phyloP scores from a whole-genome alignment of 2,113 vertebrate genomes.

The Cebidichthys violaceus region DNA sequence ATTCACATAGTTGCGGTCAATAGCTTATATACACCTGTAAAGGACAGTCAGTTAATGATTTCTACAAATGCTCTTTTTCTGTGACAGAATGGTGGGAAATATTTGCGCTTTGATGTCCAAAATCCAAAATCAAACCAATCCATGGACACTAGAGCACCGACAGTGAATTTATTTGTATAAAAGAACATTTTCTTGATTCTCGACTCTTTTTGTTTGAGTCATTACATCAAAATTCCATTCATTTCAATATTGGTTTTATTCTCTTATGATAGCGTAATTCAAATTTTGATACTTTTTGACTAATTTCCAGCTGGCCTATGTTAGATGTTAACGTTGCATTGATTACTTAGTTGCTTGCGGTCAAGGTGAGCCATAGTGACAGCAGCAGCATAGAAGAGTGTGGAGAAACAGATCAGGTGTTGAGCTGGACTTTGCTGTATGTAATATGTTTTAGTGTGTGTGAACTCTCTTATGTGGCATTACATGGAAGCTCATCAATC shows the following conservation, averaged over 20 bases:
- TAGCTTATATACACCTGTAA: not conserved
- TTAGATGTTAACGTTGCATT: not conserved
- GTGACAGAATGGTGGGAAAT: constrained; percentile 1
- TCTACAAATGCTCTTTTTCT: not conserved
- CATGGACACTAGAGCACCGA: not conserved
- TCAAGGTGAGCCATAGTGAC: not conserved
- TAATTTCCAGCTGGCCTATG: not conserved
- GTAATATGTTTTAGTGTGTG: constrained; percentile 18
- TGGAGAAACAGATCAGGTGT: not conserved
- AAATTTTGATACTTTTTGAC: not conserved
- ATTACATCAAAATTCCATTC: not conserved
- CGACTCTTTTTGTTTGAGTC: not conserved
- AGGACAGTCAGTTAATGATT: not conserved
- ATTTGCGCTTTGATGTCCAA: not conserved
- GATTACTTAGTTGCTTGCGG: not conserved
- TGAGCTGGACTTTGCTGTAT: not conserved
- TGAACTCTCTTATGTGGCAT: constrained; percentile 21
- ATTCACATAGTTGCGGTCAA: not conserved
- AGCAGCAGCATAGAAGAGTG: not conserved
- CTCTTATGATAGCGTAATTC: not conserved
- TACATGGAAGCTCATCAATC: constrained; percentile 27
- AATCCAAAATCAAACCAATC: not conserved
- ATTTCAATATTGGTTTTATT: not conserved
- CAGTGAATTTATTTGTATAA: not conserved
- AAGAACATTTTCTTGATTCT: not conserved